Conservation (phyloP, 2,797 vertebrate species). For the Ctenochaetus hawaiiensis region DNA sequence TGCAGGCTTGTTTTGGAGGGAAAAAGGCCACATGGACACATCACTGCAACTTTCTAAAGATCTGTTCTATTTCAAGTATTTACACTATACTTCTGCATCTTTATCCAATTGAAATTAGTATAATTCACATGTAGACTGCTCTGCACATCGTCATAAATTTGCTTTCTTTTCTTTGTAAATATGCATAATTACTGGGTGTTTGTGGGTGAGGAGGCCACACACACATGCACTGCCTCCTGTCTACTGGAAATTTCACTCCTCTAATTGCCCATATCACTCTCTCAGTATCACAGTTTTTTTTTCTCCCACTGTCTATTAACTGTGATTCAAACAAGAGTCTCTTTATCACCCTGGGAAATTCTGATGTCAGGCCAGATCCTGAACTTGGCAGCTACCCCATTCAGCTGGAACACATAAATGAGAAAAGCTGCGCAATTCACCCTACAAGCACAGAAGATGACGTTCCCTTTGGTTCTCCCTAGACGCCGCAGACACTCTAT, state of each 20-base stretch:
- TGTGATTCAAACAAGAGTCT: slow-evolving; percentile 77
- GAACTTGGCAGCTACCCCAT: slow-evolving; percentile 70
- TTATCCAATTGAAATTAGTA: background rate
- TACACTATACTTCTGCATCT: background rate
- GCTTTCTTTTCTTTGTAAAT: slow-evolving; percentile 3
- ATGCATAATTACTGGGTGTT: slow-evolving; percentile 29
- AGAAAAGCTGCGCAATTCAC: slow-evolving; percentile 66
- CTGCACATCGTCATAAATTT: background rate
- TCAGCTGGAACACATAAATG: slow-evolving; percentile 78
- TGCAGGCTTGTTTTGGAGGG: slow-evolving; percentile 35
- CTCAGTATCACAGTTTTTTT: slow-evolving; percentile 52
- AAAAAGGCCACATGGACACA: slow-evolving; percentile 11
- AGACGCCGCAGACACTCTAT: slow-evolving; percentile 40
- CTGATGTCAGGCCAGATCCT: slow-evolving; percentile 79
- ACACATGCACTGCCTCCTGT: slow-evolving; percentile 46
- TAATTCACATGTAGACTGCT: background rate
- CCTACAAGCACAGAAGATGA: slow-evolving; percentile 42
- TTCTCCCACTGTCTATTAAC: slow-evolving; percentile 61
- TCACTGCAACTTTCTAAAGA: background rate
- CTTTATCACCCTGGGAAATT: slow-evolving; percentile 79
- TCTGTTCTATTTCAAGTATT: background rate
- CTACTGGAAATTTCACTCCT: slow-evolving; percentile 61
- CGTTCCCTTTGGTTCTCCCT: slow-evolving; percentile 49
- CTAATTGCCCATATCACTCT: slow-evolving; percentile 72
- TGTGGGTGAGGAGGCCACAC: slow-evolving; percentile 46